Evolutionary conservation across 1,140 invertebrate species (phyloP).

Genomic region (Trichogramma pretiosum): DNA sequence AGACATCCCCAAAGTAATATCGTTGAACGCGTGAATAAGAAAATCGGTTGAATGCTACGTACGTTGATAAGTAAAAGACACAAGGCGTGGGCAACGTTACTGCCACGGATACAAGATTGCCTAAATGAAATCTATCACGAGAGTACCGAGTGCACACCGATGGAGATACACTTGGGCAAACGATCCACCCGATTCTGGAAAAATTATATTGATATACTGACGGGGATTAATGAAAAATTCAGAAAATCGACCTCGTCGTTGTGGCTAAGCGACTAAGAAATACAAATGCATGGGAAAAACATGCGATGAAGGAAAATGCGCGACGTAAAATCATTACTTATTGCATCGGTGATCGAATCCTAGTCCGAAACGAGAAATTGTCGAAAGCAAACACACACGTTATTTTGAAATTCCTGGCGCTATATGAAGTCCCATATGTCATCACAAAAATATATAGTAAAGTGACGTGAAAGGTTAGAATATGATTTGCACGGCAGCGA

Average conservation of each 20-base stretch:
- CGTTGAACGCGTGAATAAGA: slow-evolving; percentile 1
- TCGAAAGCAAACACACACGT: too few relatives aligned
- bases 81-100: slow-evolving; percentile 3
- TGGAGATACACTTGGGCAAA: slow-evolving; percentile 5
- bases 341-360: neutral
- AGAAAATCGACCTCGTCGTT: neutral
- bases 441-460: too few relatives aligned
- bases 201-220: neutral
- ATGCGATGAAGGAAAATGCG: neutral
- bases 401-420: neutral
- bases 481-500: too few relatives aligned
- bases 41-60: slow-evolving; percentile 8
- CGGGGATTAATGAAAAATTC: neutral
- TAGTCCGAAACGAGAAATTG: neutral
- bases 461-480: too few relatives aligned
- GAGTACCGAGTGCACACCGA: slow-evolving; percentile 7
- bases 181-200: neutral
- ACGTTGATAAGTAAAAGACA: slow-evolving; percentile 8
- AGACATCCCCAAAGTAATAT: slow-evolving; percentile 10
- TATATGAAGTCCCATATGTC: neutral
- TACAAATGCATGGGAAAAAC: neutral
- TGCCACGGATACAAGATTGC: slow-evolving; percentile 5
- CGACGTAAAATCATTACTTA: neutral
- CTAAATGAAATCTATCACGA: slow-evolving; percentile 16
- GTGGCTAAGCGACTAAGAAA: neutral